These are phyloP conservation scores for Phalanger gymnotis DNA, from an alignment of 2,797 vertebrate genomes.

Conservation along the genomic window DNA sequence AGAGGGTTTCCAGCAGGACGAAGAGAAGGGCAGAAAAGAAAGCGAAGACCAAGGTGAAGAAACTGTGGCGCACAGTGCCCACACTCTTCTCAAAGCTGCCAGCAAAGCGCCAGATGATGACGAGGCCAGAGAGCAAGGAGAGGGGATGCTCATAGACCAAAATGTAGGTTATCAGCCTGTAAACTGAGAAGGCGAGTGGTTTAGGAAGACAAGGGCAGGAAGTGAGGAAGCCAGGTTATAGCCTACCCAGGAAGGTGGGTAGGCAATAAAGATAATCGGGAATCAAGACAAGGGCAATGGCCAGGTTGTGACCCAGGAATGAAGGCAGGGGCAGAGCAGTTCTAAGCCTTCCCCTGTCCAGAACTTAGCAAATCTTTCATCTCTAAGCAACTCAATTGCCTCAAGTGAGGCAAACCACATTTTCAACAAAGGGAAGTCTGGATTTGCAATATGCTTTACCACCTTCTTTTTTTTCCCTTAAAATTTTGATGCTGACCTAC, in stretches of 20 bases:
- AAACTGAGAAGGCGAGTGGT: conserved; percentile 66
- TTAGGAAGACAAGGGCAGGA: background rate
- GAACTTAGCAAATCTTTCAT: conserved; percentile 2
- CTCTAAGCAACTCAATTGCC: background rate
- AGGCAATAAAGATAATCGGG: background rate
- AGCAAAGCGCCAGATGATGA: conserved; percentile 81
- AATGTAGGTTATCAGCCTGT: conserved; percentile 83
- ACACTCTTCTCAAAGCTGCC: conserved; percentile 81
- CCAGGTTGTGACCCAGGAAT: background rate
- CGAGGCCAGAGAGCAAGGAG: conserved; percentile 74
- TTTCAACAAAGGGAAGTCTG: conserved; percentile 9
- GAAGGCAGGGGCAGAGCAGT: background rate
- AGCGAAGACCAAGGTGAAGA: conserved; percentile 79
- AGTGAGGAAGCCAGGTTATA: conserved; percentile 5
- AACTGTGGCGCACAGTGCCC: conserved; percentile 81
- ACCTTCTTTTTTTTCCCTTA: background rate
- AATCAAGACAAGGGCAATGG: background rate
- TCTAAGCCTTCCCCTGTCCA: conserved; percentile 43
- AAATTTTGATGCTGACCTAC: conserved; percentile 67
- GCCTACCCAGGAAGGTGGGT: background rate
- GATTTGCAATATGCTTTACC: conserved; percentile 34
- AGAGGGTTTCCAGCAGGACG: conserved; percentile 67
- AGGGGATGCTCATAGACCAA: conserved; percentile 79
- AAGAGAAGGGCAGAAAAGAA: conserved; percentile 74
- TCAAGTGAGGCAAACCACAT: background rate